Evolutionary conservation across 2,113 vertebrate genomes (phyloP).

Genomic region (Lycaon pictus): DNA sequence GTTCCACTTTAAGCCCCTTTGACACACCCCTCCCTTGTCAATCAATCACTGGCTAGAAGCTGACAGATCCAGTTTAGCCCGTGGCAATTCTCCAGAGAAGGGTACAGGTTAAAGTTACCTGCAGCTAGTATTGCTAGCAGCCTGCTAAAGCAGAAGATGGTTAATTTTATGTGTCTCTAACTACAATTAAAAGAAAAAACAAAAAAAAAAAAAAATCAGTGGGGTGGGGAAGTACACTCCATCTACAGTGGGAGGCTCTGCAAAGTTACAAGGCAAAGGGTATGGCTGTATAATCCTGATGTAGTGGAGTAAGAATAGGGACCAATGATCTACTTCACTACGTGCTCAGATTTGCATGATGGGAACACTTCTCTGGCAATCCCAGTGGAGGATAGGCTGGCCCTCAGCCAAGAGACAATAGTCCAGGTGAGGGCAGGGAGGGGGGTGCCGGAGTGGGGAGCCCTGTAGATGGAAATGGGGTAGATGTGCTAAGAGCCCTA

Average conservation of each 20-base stretch:
- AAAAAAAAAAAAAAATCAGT: neutral
- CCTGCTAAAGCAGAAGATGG: neutral
- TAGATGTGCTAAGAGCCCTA: neutral
- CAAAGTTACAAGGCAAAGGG: neutral
- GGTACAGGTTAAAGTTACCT: neutral
- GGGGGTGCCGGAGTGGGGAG: too few species aligned
- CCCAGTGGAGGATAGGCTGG: neutral
- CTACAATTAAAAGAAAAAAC: neutral
- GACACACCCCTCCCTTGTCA: neutral
- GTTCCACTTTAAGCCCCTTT: neutral
- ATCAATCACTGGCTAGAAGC: neutral
- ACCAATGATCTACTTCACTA: neutral
- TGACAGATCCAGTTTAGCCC: neutral
- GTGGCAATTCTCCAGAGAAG: neutral
- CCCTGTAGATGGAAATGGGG: neutral
- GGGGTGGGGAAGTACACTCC: neutral
- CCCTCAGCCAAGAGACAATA: neutral
- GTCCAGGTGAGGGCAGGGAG: neutral
- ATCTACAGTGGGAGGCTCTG: neutral
- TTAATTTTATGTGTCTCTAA: neutral
- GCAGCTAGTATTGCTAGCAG: neutral
- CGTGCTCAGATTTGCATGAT: neutral
- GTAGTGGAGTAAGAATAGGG: neutral
- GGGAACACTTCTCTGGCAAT: neutral
- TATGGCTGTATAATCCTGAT: neutral